Evolutionary conservation across 2,113 vertebrate genomes (phyloP), one percentile per base, ranked within the genome.

Genomic region (Bubo blakistoni): DNA sequence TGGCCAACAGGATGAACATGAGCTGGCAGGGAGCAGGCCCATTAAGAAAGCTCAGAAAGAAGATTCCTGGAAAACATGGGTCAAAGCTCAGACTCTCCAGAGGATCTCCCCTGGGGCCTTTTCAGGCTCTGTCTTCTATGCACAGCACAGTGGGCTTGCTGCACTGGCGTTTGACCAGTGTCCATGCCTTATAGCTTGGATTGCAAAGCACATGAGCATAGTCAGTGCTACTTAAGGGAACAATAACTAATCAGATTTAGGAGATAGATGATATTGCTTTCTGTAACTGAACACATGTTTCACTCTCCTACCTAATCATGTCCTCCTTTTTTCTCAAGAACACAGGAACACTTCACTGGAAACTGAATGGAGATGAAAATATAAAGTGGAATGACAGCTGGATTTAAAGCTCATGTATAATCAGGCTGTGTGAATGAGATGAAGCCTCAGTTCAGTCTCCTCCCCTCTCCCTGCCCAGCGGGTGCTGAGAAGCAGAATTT

Each of bases 231-330:
- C 58, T 91, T 76, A 91, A 69, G 46, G 30, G 73, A 94, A 93
- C 65, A 96, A 94, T 81, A 87, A 85, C 57, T 96, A 92, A 94
- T 96, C 85, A 94, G 78, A 81, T 86, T 66, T 76, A 87, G 34
- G 70, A 54, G 49, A 85, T 52, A 89, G 38, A 87, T 69, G 44
- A 59, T 85, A 65, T 9, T 73, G 30, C 36, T 62, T 93, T 94
- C 81, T 38, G 36, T 82, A 82, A 96, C 10, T 0, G 1, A 90
- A 85, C 44, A 29, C n/a, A 18, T 34, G 11, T 59, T 91, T 87
- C 54, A 34, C n/a, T 89, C 49, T 91, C 65, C 61, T 79, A 79
- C 81, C 24, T 89, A 90, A 95, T 93, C 74, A 78, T 34, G 40
- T 44, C 61, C 47, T 92, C 47, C n/a, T 85, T 88, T 92, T 79